A percentile compares a stretch with the other conserved stretches of the same genome.
These are phyloP conservation scores for Drosophila sp. DNA, from an alignment of 1,140 invertebrate genomes.

Conservation along the genomic window DNA sequence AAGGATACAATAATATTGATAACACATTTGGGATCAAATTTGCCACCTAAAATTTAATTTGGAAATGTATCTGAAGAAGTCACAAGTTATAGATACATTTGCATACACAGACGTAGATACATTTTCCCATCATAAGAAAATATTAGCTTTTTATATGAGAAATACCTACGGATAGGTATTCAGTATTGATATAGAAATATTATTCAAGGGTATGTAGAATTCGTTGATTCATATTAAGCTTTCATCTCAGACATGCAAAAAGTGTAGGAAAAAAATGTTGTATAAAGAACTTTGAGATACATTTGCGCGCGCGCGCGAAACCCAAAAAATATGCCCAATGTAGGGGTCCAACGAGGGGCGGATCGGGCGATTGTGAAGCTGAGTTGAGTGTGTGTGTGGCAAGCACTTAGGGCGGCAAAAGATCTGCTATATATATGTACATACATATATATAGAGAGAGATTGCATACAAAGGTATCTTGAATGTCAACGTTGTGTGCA, in stretches of 20 bases:
- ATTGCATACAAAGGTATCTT: not conserved
- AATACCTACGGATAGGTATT: not conserved
- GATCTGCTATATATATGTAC: not conserved
- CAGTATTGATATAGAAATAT: too few relatives aligned
- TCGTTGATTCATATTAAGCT: not conserved
- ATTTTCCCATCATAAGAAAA: not conserved
- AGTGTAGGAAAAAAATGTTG: constrained; percentile 47
- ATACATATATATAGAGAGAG: not conserved
- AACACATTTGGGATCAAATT: not conserved
- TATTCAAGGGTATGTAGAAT: not conserved
- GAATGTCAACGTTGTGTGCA: constrained; percentile 31
- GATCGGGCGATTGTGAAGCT: constrained; percentile 32
- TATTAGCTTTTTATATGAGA: too few relatives aligned
- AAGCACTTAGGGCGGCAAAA: constrained; percentile 17
- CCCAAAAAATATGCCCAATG: constrained; percentile 27
- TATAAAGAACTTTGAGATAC: constrained; percentile 73
- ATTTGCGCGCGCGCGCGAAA: constrained; percentile 71
- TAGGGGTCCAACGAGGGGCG: constrained; percentile 22
- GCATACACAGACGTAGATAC: constrained; percentile 10
- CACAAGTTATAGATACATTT: too few relatives aligned
- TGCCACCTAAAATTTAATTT: too few relatives aligned
- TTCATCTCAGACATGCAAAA: constrained; percentile 26
- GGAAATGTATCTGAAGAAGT: too few relatives aligned
- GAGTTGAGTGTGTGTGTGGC: constrained; percentile 19
- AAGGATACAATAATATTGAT: not conserved